Percentiles rank a stretch among this genome's conserved stretches.
These are phyloP conservation scores for Syrmaticus mikado DNA, from an alignment of 2,113 vertebrate species.

Conservation along the genomic window DNA sequence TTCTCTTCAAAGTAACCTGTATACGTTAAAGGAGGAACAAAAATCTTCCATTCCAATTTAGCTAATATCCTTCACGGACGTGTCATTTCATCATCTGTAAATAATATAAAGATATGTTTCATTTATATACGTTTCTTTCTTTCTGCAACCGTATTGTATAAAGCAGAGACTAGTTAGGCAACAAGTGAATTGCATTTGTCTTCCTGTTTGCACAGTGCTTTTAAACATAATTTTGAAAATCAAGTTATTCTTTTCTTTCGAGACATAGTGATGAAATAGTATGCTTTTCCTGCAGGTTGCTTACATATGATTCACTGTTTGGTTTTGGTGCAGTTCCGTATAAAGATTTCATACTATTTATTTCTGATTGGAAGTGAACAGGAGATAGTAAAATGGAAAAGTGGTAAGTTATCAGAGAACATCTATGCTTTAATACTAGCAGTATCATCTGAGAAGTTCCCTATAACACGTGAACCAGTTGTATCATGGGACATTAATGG, in stretches of 20 bases:
- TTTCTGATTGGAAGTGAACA: neutral
- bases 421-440: neutral
- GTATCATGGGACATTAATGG: neutral
- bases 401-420: neutral
- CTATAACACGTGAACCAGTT: neutral
- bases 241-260: fast-evolving
- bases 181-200: neutral
- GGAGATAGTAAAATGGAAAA: neutral
- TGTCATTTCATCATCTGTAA: neutral
- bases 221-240: neutral
- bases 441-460: neutral
- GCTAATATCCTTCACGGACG: neutral
- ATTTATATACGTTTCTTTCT: neutral
- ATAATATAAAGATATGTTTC: neutral
- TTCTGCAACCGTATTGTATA: neutral
- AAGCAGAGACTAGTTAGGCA: neutral
- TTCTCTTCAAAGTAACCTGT: neutral
- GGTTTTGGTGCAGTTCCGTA: neutral
- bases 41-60: neutral
- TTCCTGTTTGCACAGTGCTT: neutral
- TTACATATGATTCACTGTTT: neutral
- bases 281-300: neutral
- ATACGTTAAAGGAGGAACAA: neutral
- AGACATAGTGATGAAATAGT: neutral
- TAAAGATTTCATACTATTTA: neutral